phyloP scores from a whole-genome alignment of 2,113 vertebrate species.

The Leptodactylus fuscus region DNA sequence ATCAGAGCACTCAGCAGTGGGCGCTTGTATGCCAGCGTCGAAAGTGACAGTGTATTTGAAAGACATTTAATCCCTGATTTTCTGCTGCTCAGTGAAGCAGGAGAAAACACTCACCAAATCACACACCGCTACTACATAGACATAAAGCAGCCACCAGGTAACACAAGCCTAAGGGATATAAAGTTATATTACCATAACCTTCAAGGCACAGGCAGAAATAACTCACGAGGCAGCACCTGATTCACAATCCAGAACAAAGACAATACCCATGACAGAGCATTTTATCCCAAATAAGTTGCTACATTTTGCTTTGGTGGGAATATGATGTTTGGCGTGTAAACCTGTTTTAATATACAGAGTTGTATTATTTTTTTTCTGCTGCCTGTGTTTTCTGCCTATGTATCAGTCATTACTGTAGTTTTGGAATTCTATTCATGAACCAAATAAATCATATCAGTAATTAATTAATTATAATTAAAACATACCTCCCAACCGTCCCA shows the following conservation, averaged over 20 bases:
- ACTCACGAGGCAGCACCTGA: background rate
- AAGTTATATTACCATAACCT: background rate
- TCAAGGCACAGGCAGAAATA: background rate
- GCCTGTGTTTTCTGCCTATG: background rate
- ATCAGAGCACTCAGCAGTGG: background rate
- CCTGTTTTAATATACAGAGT: background rate
- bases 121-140: background rate
- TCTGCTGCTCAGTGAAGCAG: slow-evolving; percentile 18
- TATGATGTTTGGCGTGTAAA: background rate
- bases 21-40: background rate
- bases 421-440: background rate
- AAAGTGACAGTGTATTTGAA: slow-evolving; percentile 3
- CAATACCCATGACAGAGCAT: background rate
- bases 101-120: slow-evolving; percentile 3
- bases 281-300: background rate
- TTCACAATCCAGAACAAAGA: background rate
- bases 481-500: too few relatives aligned
- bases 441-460: too few relatives aligned
- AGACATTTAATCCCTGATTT: slow-evolving; percentile 18
- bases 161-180: background rate
- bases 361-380: background rate
- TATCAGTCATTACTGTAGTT: background rate
- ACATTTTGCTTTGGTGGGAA: background rate
- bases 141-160: slow-evolving; percentile 1
- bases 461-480: too few relatives aligned